Evolutionary conservation across 2,888 invertebrate genomes (phyloP).

Genomic region (Eurytoma adleriae): DNA sequence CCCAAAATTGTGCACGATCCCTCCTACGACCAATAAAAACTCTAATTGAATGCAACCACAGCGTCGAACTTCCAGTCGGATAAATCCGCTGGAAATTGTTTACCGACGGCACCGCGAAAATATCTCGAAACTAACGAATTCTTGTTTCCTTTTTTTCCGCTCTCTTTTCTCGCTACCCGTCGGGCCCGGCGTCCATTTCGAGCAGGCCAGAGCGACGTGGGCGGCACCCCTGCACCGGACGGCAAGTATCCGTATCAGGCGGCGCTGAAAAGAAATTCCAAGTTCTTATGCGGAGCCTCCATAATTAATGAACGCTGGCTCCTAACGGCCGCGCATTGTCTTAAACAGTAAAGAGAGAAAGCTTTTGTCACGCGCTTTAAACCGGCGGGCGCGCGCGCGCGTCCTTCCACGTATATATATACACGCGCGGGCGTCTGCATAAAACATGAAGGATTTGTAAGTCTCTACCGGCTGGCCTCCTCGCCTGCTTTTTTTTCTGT

Average conservation of each 20-base stretch:
- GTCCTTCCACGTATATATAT: neutral
- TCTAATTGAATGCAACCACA: no score
- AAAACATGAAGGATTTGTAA: neutral
- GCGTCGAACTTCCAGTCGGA: no score
- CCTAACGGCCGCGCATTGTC: conserved; percentile 47
- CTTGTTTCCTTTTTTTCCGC: neutral
- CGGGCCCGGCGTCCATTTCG: neutral
- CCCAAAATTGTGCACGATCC: no score
- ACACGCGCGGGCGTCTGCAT: neutral
- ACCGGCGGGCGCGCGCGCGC: no score
- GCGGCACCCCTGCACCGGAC: conserved; percentile 23
- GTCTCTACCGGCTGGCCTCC: neutral
- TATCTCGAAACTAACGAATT: neutral
- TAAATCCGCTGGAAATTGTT: no score
- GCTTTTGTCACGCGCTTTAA: neutral
- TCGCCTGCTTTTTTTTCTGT: neutral
- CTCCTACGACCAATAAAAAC: no score
- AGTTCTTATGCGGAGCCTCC: conserved; percentile 42
- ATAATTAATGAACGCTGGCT: conserved; percentile 38
- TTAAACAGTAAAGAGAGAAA: conserved; percentile 7
- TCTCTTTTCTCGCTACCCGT: neutral
- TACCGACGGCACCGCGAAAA: no score
- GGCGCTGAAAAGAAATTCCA: neutral
- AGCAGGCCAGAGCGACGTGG: conserved; percentile 16
- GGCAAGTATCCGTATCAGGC: conserved; percentile 41